phyloP scores from a whole-genome alignment of 2,888 invertebrate species.

The Agrotis exclamationis region DNA sequence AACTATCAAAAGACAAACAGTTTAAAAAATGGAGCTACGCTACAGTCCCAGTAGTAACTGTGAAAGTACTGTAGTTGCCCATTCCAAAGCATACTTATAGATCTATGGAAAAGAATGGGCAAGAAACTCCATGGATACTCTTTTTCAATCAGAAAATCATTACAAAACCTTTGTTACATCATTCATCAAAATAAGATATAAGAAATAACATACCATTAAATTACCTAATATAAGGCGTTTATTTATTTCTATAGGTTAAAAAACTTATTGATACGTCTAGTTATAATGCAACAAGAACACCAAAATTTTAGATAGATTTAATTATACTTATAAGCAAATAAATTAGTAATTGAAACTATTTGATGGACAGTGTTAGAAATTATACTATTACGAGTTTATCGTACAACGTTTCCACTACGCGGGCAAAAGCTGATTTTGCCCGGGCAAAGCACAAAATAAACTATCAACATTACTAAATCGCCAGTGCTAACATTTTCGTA shows the following conservation, averaged over 20 bases:
- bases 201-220: neutral
- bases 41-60: too few species aligned
- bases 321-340: conserved; percentile 43
- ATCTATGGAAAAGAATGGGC: too few species aligned
- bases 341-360: conserved; percentile 33
- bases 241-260: conserved; percentile 26
- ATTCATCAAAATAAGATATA: too few species aligned
- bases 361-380: conserved; percentile 20
- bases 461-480: conserved; percentile 20
- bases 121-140: too few species aligned
- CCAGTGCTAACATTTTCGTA: conserved; percentile 30
- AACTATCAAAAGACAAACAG: too few species aligned
- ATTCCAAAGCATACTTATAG: too few species aligned
- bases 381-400: conserved; percentile 35
- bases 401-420: conserved; percentile 34
- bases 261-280: conserved; percentile 48
- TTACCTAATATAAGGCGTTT: conserved; percentile 10
- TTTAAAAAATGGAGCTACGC: too few species aligned
- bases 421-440: conserved; percentile 29
- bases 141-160: too few species aligned
- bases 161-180: too few species aligned
- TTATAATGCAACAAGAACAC: conserved; percentile 71
- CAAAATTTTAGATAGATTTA: conserved; percentile 68
- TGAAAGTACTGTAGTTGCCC: too few species aligned
- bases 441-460: conserved; percentile 38